Base-by-base conservation (phyloP, 2,888 invertebrate species). In the Aethes cnicana region DNA sequence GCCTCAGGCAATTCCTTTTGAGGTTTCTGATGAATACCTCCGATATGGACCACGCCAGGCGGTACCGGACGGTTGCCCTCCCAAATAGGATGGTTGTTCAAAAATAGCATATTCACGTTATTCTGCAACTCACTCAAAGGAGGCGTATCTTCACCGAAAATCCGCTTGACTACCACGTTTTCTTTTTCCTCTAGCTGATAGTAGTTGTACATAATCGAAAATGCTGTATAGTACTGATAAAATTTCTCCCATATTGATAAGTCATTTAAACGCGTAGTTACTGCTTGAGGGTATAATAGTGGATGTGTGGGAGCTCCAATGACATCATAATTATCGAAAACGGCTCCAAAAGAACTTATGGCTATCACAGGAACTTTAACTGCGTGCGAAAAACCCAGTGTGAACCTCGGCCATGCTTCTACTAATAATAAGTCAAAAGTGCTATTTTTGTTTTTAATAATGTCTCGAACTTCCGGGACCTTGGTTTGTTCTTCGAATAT, bases 1-100 rank as follows among this genome's bases (percentile, higher is more conserved):
- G 87, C 89, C 67, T 74, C 55, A 2, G 86, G 83, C 26, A 90
- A 61, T 7, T 77, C 65, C 42, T 81, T 75, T n/a, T 69, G 54
- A 2, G 70, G 66, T 9, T 70, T 71, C 18, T 81, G 64, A 56
- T 85, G 86, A 23, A 83, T 58, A 1, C 86, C 84, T 44, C 87
- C 84, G 41, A 84, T 72, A 46, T 75, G 73, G 1, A 89, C 54
- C 3, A 84, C 65, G 42, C 72, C 72, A 0, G 85, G 82, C n/a
- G 84, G 74, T 3, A 78, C 63, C 1, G 89, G 88, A 7, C 78
- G 65, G 43, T 67, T 72, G 1, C 63, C 62, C 7, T 72, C 72
- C 62, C 76, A 78, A 14, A 81, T 57, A 0, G 81, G 76, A 61
- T 86, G 75, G 0, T 67, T 58, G 56, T 89, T 89, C 1, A 85